phyloP scores from a whole-genome alignment of 2,888 invertebrate genomes.

The Eustalomyia histrio region DNA sequence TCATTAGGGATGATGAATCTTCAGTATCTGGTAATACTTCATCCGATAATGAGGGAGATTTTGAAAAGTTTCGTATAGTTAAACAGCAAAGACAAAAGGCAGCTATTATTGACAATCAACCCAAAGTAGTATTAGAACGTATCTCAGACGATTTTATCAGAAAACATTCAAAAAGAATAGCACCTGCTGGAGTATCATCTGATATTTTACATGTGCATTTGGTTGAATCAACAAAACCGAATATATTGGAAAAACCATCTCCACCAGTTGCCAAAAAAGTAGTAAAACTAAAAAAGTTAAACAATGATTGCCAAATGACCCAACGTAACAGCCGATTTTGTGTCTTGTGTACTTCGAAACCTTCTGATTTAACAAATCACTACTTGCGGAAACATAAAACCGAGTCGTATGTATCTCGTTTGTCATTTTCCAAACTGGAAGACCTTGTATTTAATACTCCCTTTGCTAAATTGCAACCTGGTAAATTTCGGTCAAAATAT shows the following conservation, averaged over 20 bases:
- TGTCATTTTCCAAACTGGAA: slow-evolving; percentile 62
- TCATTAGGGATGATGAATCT: slow-evolving; percentile 25
- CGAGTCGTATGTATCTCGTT: slow-evolving; percentile 70
- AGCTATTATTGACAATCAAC: neutral
- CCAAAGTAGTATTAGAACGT: slow-evolving; percentile 31
- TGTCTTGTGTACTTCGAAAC: slow-evolving; percentile 67
- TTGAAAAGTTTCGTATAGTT: neutral
- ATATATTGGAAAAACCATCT: neutral
- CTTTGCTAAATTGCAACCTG: slow-evolving; percentile 56
- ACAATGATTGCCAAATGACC: slow-evolving; percentile 68
- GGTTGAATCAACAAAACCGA: slow-evolving; percentile 23
- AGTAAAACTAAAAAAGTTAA: slow-evolving; percentile 34
- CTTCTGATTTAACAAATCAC: slow-evolving; percentile 69
- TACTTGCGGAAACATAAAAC: slow-evolving; percentile 68
- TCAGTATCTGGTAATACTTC: neutral
- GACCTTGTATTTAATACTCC: slow-evolving; percentile 65
- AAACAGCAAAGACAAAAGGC: neutral
- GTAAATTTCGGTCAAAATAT: slow-evolving; percentile 20
- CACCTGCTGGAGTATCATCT: neutral
- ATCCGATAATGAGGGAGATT: neutral
- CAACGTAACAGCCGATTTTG: slow-evolving; percentile 64
- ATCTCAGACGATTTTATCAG: slow-evolving; percentile 23
- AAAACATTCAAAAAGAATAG: slow-evolving; percentile 29
- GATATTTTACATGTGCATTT: slow-evolving; percentile 50
- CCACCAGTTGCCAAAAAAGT: neutral